A percentile compares a stretch with the other conserved stretches of the same genome.
phyloP scores from a whole-genome alignment of 2,797 vertebrate genomes.

The Fratercula arctica region DNA sequence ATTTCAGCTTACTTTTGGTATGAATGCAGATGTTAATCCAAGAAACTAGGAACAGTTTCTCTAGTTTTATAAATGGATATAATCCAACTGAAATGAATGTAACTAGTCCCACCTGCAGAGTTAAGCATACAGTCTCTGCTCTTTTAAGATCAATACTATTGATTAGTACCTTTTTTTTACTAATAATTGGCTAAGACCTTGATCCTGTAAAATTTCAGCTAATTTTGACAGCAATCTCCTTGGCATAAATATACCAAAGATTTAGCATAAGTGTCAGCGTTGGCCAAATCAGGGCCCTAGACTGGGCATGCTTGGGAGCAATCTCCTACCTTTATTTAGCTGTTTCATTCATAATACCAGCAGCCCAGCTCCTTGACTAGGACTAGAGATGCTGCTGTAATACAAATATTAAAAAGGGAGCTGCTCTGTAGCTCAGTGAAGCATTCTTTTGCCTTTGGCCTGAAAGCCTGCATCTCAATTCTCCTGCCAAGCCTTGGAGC shows the following conservation, averaged over 20 bases:
- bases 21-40: not conserved
- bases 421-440: not conserved
- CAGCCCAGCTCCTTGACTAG: not conserved
- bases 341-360: not conserved
- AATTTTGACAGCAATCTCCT: not conserved
- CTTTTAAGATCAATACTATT: not conserved
- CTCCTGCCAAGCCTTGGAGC: slow-evolving; percentile 52
- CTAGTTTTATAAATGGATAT: not conserved
- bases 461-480: not conserved
- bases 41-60: not conserved
- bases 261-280: not conserved
- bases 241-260: not conserved
- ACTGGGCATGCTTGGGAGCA: not conserved
- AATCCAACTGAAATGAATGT: not conserved
- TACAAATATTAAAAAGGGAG: not conserved
- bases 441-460: slow-evolving; percentile 15
- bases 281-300: not conserved
- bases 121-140: not conserved
- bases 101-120: not conserved
- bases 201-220: not conserved
- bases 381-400: not conserved
- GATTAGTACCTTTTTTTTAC: not conserved
- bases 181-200: not conserved
- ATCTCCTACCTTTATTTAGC: not conserved
- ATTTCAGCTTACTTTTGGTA: not conserved